Evolutionary conservation across 2,113 vertebrate genomes (phyloP), one percentile per base, ranked within the genome.

Genomic region (Porphyrio hochstetteri): DNA sequence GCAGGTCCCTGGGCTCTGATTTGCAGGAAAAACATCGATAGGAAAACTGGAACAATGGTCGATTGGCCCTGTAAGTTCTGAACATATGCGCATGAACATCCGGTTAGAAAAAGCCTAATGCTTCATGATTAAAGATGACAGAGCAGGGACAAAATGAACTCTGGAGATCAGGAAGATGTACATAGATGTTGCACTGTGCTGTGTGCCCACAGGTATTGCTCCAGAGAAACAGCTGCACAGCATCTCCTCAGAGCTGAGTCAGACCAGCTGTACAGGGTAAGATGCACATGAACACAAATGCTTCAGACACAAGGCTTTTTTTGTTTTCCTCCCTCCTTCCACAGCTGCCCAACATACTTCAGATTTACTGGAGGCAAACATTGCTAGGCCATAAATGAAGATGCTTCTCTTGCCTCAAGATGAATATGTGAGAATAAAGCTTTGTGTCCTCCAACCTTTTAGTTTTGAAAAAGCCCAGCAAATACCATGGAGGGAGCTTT

Each of bases 181-280:
- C 81, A 44, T 25, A 86, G 92, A 95, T 82, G 81, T 46, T 90
- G 95, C 91, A 85, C 68, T 90, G 59, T 95, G 90, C 88, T 86
- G 36, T 90, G 96, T 96, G 97, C 97, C 98, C 94, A 87, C 82
- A 77, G 97, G 96, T 96, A 48, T 93, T 57, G 95, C 97, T 97
- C 77, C 91, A 76, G 96, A 97, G 96, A 96, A 98, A 97, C 97
- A 98, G 98, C 98, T 98, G 97, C 93, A 95, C 82, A 91, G 75
- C 93, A 93, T 97, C 97, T 96, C 95, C 96, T 83, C 67, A 53
- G 90, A 94, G 82, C 95, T 93, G 96, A 97, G 91, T 97, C 95
- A 97, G 95, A 95, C 96, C 96, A 98, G 97, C 97, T 98, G 97
- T 86, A 79, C 87, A 71, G 94, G 57, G 82, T 78, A 93, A 72